phyloP scores from a whole-genome alignment of 2,113 vertebrate genomes.

The Lethenteron reissneri region DNA sequence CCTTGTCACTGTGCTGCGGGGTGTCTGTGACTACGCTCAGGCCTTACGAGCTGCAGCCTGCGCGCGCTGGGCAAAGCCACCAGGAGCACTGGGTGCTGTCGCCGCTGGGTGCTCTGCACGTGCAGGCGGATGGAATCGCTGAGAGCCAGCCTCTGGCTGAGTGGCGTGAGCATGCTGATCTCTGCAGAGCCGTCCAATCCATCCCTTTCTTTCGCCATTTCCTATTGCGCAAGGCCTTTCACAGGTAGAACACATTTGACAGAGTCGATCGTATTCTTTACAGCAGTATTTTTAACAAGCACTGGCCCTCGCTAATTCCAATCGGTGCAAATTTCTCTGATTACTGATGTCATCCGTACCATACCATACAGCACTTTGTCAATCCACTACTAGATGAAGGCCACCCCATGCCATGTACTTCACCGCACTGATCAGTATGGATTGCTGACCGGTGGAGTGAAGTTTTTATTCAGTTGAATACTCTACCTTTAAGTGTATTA shows the following conservation, averaged over 20 bases:
- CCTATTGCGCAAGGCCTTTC: constrained; percentile 25
- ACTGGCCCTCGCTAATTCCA: no score
- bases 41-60: constrained; percentile 33
- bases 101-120: constrained; percentile 24
- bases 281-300: no score
- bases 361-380: not conserved
- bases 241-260: constrained; percentile 17
- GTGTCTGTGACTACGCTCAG: constrained; percentile 16
- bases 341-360: not conserved
- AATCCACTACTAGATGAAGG: no score
- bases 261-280: no score
- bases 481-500: no score
- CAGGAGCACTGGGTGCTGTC: constrained; percentile 42
- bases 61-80: constrained; percentile 20
- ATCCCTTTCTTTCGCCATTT: constrained; percentile 34
- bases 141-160: constrained; percentile 22
- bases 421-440: not conserved
- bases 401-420: not conserved
- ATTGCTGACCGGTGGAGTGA: not conserved
- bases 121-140: constrained; percentile 23
- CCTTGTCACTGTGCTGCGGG: no score
- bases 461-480: not conserved
- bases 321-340: constrained; percentile 1
- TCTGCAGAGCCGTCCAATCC: constrained; percentile 30
- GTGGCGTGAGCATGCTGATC: constrained; percentile 30